Evolutionary conservation across 2,113 vertebrate genomes (phyloP).

Genomic region (Physeter macrocephalus): DNA sequence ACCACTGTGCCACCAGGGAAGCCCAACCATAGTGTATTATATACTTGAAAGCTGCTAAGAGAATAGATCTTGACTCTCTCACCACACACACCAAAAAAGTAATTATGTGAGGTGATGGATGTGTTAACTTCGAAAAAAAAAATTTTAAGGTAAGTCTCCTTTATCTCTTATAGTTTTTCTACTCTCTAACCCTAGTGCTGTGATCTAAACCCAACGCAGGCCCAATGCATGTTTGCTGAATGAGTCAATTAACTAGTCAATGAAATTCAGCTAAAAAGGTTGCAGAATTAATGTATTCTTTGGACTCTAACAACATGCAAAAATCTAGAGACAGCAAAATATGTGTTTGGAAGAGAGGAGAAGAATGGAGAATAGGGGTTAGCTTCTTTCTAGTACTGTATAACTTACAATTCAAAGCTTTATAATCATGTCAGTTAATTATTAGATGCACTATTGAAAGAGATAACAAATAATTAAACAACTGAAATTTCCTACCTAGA

Average conservation of each 20-base stretch:
- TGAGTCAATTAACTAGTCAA: not conserved
- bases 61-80: not conserved
- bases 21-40: not conserved
- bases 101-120: not conserved
- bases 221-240: not conserved
- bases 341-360: not conserved
- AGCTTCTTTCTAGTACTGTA: not conserved
- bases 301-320: not conserved
- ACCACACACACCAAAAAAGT: not conserved
- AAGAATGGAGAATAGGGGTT: not conserved
- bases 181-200: not conserved
- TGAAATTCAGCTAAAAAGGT: not conserved
- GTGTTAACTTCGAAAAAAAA: not conserved
- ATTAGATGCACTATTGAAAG: not conserved
- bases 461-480: not conserved
- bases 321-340: slow-evolving; percentile 10
- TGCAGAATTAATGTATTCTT: slow-evolving; percentile 24
- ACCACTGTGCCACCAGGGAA: too few species aligned
- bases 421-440: slow-evolving; percentile 27
- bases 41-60: not conserved
- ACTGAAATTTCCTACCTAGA: not conserved
- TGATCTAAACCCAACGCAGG: not conserved
- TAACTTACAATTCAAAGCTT: not conserved
- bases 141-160: not conserved
- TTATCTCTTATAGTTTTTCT: not conserved